Conservation (phyloP, 2,797 vertebrate genomes). For the Argya squamiceps region DNA sequence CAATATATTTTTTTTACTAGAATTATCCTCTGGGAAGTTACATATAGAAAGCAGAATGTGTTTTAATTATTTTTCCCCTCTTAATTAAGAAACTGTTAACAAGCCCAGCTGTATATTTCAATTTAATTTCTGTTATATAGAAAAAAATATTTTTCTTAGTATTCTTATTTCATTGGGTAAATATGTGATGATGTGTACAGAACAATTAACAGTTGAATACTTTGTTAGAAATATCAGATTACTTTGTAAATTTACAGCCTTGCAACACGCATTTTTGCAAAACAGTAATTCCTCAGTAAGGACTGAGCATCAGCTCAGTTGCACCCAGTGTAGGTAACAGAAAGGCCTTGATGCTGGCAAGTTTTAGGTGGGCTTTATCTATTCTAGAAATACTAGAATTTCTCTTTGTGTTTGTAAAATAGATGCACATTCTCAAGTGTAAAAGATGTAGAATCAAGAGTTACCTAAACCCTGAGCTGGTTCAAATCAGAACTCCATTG, state of each 20-base stretch:
- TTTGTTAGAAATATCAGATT: neutral
- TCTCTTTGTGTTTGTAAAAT: neutral
- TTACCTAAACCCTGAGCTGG: neutral
- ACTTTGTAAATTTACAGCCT: neutral
- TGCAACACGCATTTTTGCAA: neutral
- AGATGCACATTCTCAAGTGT: neutral
- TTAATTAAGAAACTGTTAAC: neutral
- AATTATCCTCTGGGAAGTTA: neutral
- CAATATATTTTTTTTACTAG: neutral
- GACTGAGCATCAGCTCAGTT: neutral
- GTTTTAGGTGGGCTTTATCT: neutral
- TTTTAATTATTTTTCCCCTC: neutral
- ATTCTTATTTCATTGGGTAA: neutral
- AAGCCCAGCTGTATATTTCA: neutral
- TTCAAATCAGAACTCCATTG: neutral
- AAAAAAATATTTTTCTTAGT: neutral
- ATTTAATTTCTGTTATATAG: neutral
- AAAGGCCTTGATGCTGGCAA: neutral
- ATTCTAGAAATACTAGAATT: neutral
- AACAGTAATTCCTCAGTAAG: rapidly evolving
- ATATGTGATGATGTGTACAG: neutral
- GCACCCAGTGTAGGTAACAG: rapidly evolving
- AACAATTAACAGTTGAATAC: neutral
- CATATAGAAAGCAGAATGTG: neutral
- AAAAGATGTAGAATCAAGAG: neutral